Evolutionary conservation across 2,888 invertebrate genomes (phyloP), one percentile per base, ranked within the genome.

Genomic region (Cataglyphis albicans): DNA sequence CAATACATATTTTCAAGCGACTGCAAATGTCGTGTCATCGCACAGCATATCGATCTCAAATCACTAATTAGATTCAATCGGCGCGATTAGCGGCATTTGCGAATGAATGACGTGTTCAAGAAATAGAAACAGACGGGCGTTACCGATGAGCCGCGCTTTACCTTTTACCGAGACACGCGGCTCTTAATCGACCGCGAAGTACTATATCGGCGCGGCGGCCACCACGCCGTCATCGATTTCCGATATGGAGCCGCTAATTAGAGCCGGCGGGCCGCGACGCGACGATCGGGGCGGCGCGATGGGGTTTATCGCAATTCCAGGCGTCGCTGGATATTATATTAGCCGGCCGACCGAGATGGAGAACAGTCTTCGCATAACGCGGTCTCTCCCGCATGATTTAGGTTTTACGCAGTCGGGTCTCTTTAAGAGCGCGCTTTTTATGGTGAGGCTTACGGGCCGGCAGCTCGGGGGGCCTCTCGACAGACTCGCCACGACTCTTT

Each of bases 391-490:
- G 78, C 72, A 35, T 78, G 72, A 78, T 78, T 70, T 70, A 59
- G 78, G 78, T 78, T 78, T 78, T 72, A 48, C 44, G 78, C 44
- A 78, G 44, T 32, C 32, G 48, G 32, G 6, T 74, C 21, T 63
- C 38, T n/a, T 74, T 64, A 81, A 84, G 73, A 85, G 84, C 80
- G 82, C 68, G 84, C 87, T 91, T 91, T 92, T 92, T 89, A 92
- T 89, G 87, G 75, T 85, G 90, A 92, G 92, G 88, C 91, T 91
- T 90, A 91, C 91, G 91, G 92, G 90, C 89, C 90, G 89, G 86
- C 78, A 73, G 84, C 81, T 85, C 72, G 78, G 81, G 81, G 82
- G 74, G 86, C 84, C 81, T 82, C 68, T 70, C 63, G 82, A 70
- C 68, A 32, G 44, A 68, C 76, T 76, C 55, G 67, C 67, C 67